Conservation (phyloP, 2,888 invertebrate genomes). For the Tribolium freemani region DNA sequence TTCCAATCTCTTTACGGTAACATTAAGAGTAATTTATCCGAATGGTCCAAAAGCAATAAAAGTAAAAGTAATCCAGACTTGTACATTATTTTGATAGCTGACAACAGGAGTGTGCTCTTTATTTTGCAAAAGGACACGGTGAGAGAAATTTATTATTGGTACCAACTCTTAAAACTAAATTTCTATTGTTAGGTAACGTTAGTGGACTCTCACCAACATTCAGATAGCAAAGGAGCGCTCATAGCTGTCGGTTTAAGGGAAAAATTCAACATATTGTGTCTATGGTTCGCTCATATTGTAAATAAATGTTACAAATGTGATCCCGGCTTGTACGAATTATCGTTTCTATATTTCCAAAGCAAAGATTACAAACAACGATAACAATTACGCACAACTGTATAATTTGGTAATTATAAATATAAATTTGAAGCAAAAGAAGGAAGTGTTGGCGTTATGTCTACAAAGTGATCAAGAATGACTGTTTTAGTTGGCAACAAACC, state of each 20-base stretch:
- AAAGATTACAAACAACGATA: constrained; percentile 35
- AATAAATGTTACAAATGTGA: constrained; percentile 65
- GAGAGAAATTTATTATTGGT: constrained; percentile 39
- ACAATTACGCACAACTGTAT: background rate
- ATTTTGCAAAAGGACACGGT: constrained; percentile 69
- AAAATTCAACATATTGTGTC: constrained; percentile 66
- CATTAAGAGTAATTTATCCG: constrained; percentile 65
- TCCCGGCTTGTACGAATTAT: constrained; percentile 69
- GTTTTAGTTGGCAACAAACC: no score
- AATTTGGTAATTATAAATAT: background rate
- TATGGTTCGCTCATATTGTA: constrained; percentile 67
- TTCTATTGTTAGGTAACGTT: constrained; percentile 66
- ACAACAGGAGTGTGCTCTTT: constrained; percentile 70
- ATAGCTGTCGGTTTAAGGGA: constrained; percentile 67
- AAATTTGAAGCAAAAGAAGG: no score
- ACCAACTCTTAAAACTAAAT: constrained; percentile 26
- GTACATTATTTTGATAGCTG: constrained; percentile 70
- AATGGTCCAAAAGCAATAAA: constrained; percentile 65
- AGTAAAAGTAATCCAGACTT: constrained; percentile 62
- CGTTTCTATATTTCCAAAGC: constrained; percentile 67
- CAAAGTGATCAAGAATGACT: no score
- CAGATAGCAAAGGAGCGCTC: constrained; percentile 67
- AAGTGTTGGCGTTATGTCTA: no score
- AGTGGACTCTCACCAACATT: constrained; percentile 70
- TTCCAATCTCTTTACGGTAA: constrained; percentile 65